phyloP scores from a whole-genome alignment of 1,140 invertebrate genomes.

The Apolygus lucorum region DNA sequence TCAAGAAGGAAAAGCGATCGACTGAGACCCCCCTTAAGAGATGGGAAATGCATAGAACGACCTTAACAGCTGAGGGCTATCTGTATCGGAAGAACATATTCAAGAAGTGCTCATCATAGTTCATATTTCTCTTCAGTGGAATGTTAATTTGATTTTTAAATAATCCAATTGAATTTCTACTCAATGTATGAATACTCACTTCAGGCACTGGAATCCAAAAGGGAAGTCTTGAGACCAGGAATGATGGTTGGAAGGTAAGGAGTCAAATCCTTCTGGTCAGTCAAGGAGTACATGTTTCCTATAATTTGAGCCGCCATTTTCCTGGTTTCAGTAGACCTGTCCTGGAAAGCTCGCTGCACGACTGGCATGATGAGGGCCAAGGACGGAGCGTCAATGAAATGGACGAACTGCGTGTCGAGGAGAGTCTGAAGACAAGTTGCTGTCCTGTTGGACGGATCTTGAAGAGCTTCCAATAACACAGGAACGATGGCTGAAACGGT shows the following conservation, averaged over 20 bases:
- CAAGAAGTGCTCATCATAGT: too few species aligned
- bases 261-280: conserved; percentile 95
- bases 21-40: too few species aligned
- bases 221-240: conserved; percentile 89
- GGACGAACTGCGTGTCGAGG: conserved; percentile 95
- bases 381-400: conserved; percentile 98
- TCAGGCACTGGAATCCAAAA: conserved; percentile 97
- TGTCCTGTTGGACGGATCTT: conserved; percentile 95
- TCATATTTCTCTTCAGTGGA: too few species aligned
- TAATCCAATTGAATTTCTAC: too few species aligned
- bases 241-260: conserved; percentile 96
- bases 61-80: too few species aligned
- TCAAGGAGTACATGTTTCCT: conserved; percentile 98
- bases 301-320: conserved; percentile 99
- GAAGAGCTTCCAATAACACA: conserved; percentile 80
- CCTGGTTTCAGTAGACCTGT: conserved; percentile 91
- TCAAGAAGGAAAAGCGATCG: too few species aligned
- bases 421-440: conserved; percentile 83
- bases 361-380: conserved; percentile 98
- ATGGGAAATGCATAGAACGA: too few species aligned
- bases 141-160: too few species aligned
- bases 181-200: conserved; percentile 41
- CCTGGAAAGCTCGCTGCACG: conserved; percentile 92
- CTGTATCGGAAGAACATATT: too few species aligned
- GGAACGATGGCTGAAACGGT: conserved; percentile 77